phyloP scores from a whole-genome alignment of 2,888 invertebrate species.

The Latrodectus hesperus region DNA sequence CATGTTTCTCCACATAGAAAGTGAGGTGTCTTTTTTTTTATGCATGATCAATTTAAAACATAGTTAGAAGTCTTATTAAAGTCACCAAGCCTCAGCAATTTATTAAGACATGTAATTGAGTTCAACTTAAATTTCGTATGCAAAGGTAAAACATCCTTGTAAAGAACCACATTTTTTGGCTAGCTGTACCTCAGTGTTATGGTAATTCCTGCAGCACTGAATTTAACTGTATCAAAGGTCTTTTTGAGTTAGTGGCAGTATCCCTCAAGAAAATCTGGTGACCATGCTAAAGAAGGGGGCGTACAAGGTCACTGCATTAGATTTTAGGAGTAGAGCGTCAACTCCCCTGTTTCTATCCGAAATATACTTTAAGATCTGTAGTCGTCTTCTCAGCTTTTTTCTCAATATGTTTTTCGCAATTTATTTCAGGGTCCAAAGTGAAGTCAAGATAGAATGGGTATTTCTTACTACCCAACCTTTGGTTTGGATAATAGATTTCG shows the following conservation, averaged over 20 bases:
- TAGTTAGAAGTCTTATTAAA: constrained; percentile 21
- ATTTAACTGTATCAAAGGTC: not conserved
- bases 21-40: not conserved
- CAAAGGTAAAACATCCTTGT: constrained; percentile 13
- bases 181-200: constrained; percentile 18
- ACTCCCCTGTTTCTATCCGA: not conserved
- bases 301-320: not conserved
- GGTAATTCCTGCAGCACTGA: constrained; percentile 24
- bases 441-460: not conserved
- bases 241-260: constrained; percentile 16
- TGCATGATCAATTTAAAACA: constrained; percentile 27
- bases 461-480: not conserved
- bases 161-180: constrained; percentile 11
- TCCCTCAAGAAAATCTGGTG: constrained; percentile 12
- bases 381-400: not conserved
- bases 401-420: not conserved
- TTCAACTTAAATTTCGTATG: not conserved
- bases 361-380: constrained; percentile 3
- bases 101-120: constrained; percentile 27
- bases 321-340: constrained; percentile 8
- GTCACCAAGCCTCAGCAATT: constrained; percentile 17
- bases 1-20: not conserved
- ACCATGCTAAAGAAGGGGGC: constrained; percentile 8
- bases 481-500: not conserved
- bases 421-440: not conserved